A percentile compares a stretch with the other conserved stretches of the same genome.
Conservation (phyloP, 2,888 invertebrate species). For the Lycocerus yunnanus region DNA sequence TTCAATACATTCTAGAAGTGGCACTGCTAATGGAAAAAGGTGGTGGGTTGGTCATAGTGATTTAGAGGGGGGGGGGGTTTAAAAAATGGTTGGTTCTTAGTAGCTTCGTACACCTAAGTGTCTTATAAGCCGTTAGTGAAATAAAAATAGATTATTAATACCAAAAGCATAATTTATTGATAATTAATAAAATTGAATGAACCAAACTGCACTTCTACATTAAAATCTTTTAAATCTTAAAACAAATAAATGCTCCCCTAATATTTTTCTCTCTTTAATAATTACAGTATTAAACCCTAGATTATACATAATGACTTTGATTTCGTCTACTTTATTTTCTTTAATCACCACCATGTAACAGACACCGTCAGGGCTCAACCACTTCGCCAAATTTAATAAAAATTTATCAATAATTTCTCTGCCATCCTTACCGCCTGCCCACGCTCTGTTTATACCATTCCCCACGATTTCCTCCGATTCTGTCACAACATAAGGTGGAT, state of each 20-base stretch:
- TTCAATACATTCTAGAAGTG: too few relatives aligned
- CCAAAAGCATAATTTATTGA: neutral
- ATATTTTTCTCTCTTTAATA: slow-evolving; percentile 76
- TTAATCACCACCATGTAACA: slow-evolving; percentile 88
- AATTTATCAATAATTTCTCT: slow-evolving; percentile 78
- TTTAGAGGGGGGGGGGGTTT: too few relatives aligned
- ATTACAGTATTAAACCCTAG: slow-evolving; percentile 64
- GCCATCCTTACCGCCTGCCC: slow-evolving; percentile 81
- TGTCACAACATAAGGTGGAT: slow-evolving; percentile 98
- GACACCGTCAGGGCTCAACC: slow-evolving; percentile 75
- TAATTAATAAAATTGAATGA: neutral
- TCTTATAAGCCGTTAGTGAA: too few relatives aligned
- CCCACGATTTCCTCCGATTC: slow-evolving; percentile 70
- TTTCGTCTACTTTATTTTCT: slow-evolving; percentile 83
- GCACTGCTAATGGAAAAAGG: too few relatives aligned
- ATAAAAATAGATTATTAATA: neutral
- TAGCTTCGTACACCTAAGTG: too few relatives aligned
- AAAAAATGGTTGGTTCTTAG: too few relatives aligned
- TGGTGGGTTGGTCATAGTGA: too few relatives aligned
- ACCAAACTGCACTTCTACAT: neutral
- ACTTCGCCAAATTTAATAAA: slow-evolving; percentile 68
- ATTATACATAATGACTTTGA: slow-evolving; percentile 63
- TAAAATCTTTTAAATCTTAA: slow-evolving; percentile 64
- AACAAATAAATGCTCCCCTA: slow-evolving; percentile 86
- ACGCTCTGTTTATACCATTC: slow-evolving; percentile 64